phyloP scores from a whole-genome alignment of 2,113 vertebrate species.

The Halichoeres trimaculatus region DNA sequence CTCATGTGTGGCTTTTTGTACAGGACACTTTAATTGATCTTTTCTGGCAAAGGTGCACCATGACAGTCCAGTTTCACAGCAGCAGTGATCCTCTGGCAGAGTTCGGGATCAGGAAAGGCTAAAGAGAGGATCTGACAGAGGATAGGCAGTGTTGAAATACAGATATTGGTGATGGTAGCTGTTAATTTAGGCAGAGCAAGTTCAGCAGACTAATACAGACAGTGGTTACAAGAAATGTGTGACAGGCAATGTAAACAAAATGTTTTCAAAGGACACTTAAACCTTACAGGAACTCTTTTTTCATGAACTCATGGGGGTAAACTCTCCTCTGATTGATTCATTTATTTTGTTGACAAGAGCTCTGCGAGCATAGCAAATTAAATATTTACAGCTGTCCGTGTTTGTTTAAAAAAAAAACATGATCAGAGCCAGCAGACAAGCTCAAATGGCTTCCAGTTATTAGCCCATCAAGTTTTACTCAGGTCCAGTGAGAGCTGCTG shows the following conservation, averaged over 20 bases:
- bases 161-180: neutral
- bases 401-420: conserved; percentile 20
- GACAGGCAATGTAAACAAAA: neutral
- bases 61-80: conserved; percentile 5
- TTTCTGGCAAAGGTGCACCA: no score
- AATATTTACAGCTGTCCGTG: conserved; percentile 28
- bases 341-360: neutral
- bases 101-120: neutral
- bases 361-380: conserved; percentile 4
- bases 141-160: neutral
- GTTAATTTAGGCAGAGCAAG: neutral
- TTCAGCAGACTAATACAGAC: neutral
- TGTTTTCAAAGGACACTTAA: neutral
- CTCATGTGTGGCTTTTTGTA: conserved; percentile 5
- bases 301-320: neutral
- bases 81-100: neutral
- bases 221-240: neutral
- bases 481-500: neutral
- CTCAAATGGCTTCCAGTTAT: conserved; percentile 22
- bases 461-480: conserved; percentile 41
- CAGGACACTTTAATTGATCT: conserved; percentile 24
- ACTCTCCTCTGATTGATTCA: conserved; percentile 3
- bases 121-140: neutral
- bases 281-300: neutral
- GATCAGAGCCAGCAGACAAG: neutral